phyloP scores from a whole-genome alignment of 2,797 vertebrate species.

The Sebastes kiyomatsui region DNA sequence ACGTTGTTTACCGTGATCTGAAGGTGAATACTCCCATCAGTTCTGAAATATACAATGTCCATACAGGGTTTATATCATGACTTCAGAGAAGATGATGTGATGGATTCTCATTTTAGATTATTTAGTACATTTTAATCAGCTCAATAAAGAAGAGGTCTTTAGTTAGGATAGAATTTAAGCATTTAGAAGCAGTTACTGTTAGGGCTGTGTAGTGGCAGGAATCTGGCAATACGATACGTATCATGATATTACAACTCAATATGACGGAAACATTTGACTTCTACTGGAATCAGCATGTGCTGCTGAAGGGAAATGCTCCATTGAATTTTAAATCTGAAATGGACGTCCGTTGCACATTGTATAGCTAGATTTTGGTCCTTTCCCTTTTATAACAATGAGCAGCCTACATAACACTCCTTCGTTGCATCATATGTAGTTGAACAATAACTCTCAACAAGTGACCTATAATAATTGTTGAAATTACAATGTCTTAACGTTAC shows the following conservation, averaged over 20 bases:
- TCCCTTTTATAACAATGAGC: background rate
- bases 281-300: background rate
- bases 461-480: background rate
- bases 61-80: background rate
- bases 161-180: background rate
- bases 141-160: background rate
- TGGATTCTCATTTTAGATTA: background rate
- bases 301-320: background rate
- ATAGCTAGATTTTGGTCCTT: background rate
- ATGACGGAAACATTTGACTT: too few relatives aligned
- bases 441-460: background rate
- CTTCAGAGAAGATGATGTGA: background rate
- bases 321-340: background rate
- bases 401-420: background rate
- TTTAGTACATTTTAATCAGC: background rate
- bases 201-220: too few relatives aligned
- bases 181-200: rapidly evolving
- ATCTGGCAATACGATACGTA: too few relatives aligned
- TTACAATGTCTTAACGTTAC: background rate
- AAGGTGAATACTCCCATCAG: slow-evolving; percentile 78
- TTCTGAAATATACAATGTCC: background rate
- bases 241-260: too few relatives aligned
- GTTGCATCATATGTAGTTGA: background rate
- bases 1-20: slow-evolving; percentile 91
- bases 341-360: background rate